These are phyloP conservation scores for Ophion ventricosus DNA, from an alignment of 2,888 invertebrate genomes.

Conservation along the genomic window DNA sequence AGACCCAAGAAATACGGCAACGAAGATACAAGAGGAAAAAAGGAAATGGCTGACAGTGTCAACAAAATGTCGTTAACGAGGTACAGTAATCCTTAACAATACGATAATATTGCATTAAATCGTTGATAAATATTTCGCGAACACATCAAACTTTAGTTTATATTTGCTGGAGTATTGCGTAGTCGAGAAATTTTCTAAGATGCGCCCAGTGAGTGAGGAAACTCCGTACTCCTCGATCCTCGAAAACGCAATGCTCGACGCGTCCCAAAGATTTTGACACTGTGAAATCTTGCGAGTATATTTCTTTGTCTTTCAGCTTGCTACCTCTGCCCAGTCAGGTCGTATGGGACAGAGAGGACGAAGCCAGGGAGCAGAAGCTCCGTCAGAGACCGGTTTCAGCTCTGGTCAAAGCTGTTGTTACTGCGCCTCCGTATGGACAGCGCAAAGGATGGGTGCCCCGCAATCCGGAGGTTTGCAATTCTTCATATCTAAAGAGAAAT, in stretches of 20 bases:
- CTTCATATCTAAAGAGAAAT: neutral
- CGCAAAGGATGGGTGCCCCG: conserved; percentile 97
- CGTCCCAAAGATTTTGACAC: neutral
- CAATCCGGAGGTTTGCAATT: conserved; percentile 85
- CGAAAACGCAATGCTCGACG: neutral
- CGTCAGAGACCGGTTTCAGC: conserved; percentile 86
- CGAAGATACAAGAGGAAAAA: conserved; percentile 5
- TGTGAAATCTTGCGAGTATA: neutral
- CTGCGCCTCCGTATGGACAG: conserved; percentile 97
- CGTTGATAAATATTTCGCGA: neutral
- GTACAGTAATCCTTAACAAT: conserved; percentile 39
- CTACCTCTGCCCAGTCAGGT: conserved; percentile 94
- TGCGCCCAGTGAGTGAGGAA: neutral
- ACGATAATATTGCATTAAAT: neutral
- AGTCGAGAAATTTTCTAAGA: neutral
- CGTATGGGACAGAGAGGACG: conserved; percentile 95
- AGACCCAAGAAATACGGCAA: neutral
- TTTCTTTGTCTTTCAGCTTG: conserved; percentile 85
- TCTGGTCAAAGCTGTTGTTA: conserved; percentile 91
- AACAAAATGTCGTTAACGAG: conserved; percentile 71
- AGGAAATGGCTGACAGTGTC: conserved; percentile 53
- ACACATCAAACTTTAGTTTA: neutral
- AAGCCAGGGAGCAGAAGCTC: conserved; percentile 85
- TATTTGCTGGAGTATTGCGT: neutral
- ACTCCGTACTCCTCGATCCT: neutral